Base-by-base conservation (phyloP, 1,140 invertebrate genomes). In the Triops longicaudatus region DNA sequence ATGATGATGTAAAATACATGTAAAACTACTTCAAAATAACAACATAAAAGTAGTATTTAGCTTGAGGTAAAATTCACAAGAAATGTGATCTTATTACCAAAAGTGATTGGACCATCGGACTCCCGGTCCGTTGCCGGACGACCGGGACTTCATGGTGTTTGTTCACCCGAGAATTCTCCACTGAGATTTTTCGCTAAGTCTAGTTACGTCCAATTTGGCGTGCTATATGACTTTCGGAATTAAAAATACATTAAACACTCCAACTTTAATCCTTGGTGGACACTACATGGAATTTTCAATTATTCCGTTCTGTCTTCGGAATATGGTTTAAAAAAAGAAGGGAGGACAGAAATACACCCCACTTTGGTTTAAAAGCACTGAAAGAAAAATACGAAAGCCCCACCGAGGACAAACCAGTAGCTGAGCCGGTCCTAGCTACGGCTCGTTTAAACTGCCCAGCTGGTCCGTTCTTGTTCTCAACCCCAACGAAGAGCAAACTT, bases 391-490 rank as follows among this genome's bases (percentile, higher is more conserved):
- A 63, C 22, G 17, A 63, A 17, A 63, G 14, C 22, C 50, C 14
- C 50, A 63, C 10, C 14, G 17, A 7, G 50, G 50, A 63, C 50
- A 63, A 17, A 63, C 14, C 17, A 63, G 50, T 5, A 17, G 22
- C 17, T 6, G 50, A 63, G 50, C 50, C 50, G 22, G 50, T 22
- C 50, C 50, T 63, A 22, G 50, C 50, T 63, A 14, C 22, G 50
- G 50, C 50, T 63, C 50, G 17, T 63, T 63, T 63, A 63, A 63
- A 63, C 50, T 63, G 50, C 50, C 50, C 50, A 63, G 50, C 50
- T 63, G 31, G 50, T 63, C 50, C 50, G 50, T 63, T 22, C 22
- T 37, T 37, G 31, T n/a, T 63, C 50, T 63, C 50, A 22, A 63
- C 50, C 50, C 50, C 14, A 22, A 14, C 17, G 22, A 63, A 37